Evolutionary conservation across 2,888 invertebrate genomes (phyloP).

Genomic region (Pemphredon lugubris): DNA sequence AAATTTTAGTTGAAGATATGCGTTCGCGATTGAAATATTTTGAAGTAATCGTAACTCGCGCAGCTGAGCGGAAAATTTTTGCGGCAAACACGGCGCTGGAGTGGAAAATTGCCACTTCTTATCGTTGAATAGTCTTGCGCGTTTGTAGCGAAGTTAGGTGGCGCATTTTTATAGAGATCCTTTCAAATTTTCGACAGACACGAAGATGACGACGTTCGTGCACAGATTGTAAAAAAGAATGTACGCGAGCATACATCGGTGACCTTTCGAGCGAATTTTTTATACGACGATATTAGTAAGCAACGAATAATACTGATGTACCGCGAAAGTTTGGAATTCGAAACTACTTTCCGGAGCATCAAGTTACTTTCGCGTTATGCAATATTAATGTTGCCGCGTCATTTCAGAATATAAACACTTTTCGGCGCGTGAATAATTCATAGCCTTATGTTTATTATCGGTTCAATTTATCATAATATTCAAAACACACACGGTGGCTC

Average conservation of each 20-base stretch:
- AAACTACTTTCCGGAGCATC: slow-evolving; percentile 51
- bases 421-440: slow-evolving; percentile 58
- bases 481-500: background rate
- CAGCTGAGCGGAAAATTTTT: too few species aligned
- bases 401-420: slow-evolving; percentile 65
- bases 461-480: slow-evolving; percentile 38
- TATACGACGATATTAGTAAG: slow-evolving; percentile 49
- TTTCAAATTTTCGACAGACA: too few species aligned
- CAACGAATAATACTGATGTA: slow-evolving; percentile 50
- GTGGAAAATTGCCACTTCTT: too few species aligned
- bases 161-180: too few species aligned
- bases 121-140: too few species aligned
- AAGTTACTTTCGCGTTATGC: slow-evolving; percentile 51
- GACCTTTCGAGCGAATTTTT: background rate
- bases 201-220: too few species aligned
- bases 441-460: slow-evolving; percentile 39
- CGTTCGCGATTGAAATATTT: too few species aligned
- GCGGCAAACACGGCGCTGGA: too few species aligned
- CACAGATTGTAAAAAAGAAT: too few species aligned
- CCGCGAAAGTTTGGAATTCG: slow-evolving; percentile 49
- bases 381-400: slow-evolving; percentile 61
- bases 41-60: too few species aligned
- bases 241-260: slow-evolving; percentile 14
- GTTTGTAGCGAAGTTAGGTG: too few species aligned
- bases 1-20: too few species aligned